These are phyloP conservation scores for Perodicticus potto DNA, from an alignment of 2,797 vertebrate genomes.

Conservation along the genomic window DNA sequence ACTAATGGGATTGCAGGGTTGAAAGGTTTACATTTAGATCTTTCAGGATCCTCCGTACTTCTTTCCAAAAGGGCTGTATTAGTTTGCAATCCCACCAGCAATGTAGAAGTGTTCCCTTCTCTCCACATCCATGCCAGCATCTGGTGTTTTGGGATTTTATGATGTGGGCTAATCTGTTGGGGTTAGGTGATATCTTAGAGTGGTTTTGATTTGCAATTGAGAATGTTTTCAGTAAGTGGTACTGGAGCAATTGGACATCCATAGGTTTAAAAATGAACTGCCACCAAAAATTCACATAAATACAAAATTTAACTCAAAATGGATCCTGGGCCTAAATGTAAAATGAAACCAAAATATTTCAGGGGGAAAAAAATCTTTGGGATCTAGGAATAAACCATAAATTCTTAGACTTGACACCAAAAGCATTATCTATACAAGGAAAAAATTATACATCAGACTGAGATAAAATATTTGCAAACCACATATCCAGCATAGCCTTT, in stretches of 20 bases:
- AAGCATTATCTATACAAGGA: background rate
- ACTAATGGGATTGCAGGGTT: too few species aligned
- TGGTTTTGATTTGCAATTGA: too few species aligned
- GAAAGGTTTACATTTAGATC: too few species aligned
- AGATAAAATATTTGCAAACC: background rate
- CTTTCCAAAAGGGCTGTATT: too few species aligned
- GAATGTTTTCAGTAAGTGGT: background rate
- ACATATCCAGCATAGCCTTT: background rate
- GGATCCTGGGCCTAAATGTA: background rate
- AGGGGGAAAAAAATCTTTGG: background rate
- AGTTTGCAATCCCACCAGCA: too few species aligned
- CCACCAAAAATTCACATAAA: background rate
- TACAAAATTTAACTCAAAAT: background rate
- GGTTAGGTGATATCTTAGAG: too few species aligned
- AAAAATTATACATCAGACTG: background rate
- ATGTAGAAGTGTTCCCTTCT: too few species aligned
- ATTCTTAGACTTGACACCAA: background rate
- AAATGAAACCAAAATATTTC: background rate
- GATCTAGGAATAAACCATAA: background rate
- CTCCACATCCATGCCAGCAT: too few species aligned
- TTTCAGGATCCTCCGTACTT: too few species aligned
- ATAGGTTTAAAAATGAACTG: background rate
- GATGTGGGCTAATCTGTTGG: too few species aligned
- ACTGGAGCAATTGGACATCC: background rate
- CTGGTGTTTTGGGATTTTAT: too few species aligned